Conservation (phyloP, 2,113 vertebrate genomes). For the Bombycilla garrulus region DNA sequence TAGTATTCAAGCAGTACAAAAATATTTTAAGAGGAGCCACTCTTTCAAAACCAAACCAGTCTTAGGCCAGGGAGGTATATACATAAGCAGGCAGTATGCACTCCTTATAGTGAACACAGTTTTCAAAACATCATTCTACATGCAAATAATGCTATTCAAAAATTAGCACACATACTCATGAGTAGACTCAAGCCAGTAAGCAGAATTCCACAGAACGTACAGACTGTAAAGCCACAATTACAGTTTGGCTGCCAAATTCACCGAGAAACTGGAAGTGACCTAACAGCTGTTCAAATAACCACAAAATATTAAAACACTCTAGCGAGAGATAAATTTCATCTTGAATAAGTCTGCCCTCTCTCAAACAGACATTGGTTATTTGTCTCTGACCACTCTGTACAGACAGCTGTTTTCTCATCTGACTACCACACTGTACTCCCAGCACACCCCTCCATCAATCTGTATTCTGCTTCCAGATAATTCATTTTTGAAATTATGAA, state of each 20-base stretch:
- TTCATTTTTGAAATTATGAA: neutral
- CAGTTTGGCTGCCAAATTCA: constrained; percentile 60
- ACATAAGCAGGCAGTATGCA: neutral
- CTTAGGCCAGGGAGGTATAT: fast-evolving
- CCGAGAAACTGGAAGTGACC: constrained; percentile 64
- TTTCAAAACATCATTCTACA: neutral
- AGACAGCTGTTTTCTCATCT: constrained; percentile 65
- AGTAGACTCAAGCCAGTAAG: neutral
- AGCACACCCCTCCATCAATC: constrained; percentile 22
- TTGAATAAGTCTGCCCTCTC: constrained; percentile 51
- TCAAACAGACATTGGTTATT: constrained; percentile 57
- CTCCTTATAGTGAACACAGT: fast-evolving
- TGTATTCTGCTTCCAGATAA: constrained; percentile 26
- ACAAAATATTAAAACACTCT: constrained; percentile 68
- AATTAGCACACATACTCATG: neutral
- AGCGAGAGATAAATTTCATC: constrained; percentile 66
- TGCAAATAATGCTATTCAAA: neutral
- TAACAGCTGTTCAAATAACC: constrained; percentile 76
- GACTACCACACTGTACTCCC: constrained; percentile 37
- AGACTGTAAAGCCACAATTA: constrained; percentile 48
- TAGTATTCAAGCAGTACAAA: neutral
- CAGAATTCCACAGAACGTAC: neutral
- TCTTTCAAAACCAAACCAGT: neutral
- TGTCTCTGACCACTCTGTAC: constrained; percentile 47
- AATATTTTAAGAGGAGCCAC: neutral